These are phyloP conservation scores for Actinia equina DNA, from an alignment of 64 coral and sea anemone species.

Conservation along the genomic window DNA sequence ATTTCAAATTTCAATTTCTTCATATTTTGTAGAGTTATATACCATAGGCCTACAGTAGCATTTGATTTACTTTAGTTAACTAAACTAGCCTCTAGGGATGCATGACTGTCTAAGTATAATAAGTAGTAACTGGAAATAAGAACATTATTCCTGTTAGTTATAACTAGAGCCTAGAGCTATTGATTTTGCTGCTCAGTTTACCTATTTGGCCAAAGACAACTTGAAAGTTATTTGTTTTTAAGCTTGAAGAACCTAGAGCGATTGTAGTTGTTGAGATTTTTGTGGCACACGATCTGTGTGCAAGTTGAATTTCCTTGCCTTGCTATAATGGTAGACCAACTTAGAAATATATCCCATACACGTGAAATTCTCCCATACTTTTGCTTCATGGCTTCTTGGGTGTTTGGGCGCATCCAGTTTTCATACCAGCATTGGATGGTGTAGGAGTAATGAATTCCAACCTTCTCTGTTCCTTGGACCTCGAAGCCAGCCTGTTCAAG, in stretches of 20 bases:
- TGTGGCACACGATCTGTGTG: constrained; percentile 95
- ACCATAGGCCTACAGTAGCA: too few species aligned
- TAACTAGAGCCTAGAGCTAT: too few species aligned
- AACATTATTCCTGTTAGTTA: too few species aligned
- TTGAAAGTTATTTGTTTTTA: constrained; percentile 36
- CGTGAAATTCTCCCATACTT: constrained; percentile 78
- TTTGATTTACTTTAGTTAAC: too few species aligned
- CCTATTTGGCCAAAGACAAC: not conserved
- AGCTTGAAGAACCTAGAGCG: constrained; percentile 87
- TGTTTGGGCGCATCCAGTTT: constrained; percentile 85
- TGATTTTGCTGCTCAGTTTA: not conserved
- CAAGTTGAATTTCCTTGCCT: constrained; percentile 94
- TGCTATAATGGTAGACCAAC: constrained; percentile 96
- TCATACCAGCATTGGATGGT: constrained; percentile 96
- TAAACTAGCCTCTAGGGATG: too few species aligned
- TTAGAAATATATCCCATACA: constrained; percentile 97
- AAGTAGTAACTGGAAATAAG: too few species aligned
- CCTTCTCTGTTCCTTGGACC: constrained; percentile 75
- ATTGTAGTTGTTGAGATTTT: constrained; percentile 95
- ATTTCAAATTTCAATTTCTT: too few species aligned
- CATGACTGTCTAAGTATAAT: too few species aligned
- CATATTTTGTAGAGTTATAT: too few species aligned
- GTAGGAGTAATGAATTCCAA: constrained; percentile 92
- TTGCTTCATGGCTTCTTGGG: constrained; percentile 57
- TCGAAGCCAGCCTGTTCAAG: constrained; percentile 93